These are phyloP conservation scores for Condylura cristata DNA, from an alignment of 2,113 vertebrate species.

Conservation along the genomic window DNA sequence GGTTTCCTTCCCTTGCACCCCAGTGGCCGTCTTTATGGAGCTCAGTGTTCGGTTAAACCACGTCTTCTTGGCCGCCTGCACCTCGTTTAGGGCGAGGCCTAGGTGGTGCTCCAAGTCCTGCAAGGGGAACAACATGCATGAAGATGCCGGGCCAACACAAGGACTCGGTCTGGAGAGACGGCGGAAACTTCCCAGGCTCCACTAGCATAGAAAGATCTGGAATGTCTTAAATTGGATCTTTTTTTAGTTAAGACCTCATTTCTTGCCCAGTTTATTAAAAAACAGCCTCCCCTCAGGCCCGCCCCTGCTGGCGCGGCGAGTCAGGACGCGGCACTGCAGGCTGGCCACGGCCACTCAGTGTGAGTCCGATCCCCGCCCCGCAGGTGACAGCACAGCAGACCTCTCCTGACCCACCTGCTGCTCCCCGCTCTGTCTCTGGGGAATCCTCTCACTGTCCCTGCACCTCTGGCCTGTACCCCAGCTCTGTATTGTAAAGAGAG, in stretches of 20 bases:
- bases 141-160: background rate
- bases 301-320: too few species aligned
- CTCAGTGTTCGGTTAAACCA: slow-evolving; percentile 99
- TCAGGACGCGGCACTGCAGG: too few species aligned
- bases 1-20: slow-evolving; percentile 97
- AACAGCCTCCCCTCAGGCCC: background rate
- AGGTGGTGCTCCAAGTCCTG: slow-evolving; percentile 98
- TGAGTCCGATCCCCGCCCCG: too few species aligned
- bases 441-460: too few species aligned
- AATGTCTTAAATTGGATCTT: background rate
- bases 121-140: background rate
- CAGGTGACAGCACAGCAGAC: too few species aligned
- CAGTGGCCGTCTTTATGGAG: slow-evolving; percentile 99
- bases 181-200: background rate
- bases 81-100: slow-evolving; percentile 96
- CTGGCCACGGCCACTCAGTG: too few species aligned
- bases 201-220: background rate
- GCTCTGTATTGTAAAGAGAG: too few species aligned
- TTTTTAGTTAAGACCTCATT: background rate
- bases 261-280: background rate
- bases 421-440: too few species aligned
- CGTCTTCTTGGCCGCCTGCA: slow-evolving; percentile 98
- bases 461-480: too few species aligned
- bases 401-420: too few species aligned
- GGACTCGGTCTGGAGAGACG: background rate